These are phyloP conservation scores for Montifringilla adamsi DNA, from an alignment of 2,113 vertebrate genomes.

Conservation along the genomic window DNA sequence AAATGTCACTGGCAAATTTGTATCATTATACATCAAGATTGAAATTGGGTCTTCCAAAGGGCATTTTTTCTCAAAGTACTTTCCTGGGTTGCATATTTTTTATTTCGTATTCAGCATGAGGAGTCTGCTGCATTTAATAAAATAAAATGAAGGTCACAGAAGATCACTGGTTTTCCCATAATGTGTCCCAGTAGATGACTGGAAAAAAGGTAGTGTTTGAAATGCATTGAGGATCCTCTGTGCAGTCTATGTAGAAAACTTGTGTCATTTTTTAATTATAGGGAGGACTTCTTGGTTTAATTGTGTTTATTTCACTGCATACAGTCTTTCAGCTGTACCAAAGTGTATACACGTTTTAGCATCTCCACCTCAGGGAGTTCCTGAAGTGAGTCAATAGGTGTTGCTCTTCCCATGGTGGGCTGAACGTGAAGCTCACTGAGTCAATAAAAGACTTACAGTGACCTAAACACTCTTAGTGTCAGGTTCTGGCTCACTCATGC, in stretches of 20 bases:
- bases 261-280: constrained; percentile 22
- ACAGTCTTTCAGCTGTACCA: not conserved
- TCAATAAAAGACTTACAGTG: not conserved
- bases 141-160: constrained; percentile 67
- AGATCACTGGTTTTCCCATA: constrained; percentile 30
- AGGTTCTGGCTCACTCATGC: not conserved
- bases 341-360: not conserved
- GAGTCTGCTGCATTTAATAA: constrained; percentile 72
- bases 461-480: not conserved
- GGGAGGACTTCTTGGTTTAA: not conserved
- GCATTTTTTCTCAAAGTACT: constrained; percentile 60
- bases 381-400: constrained; percentile 7
- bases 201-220: constrained; percentile 62
- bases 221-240: constrained; percentile 27
- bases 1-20: constrained; percentile 25
- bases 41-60: constrained; percentile 39
- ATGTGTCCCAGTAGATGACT: constrained; percentile 38
- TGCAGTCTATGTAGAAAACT: not conserved
- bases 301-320: not conserved
- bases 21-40: constrained; percentile 10
- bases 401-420: not conserved
- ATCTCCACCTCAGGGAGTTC: not conserved
- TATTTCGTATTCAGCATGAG: constrained; percentile 62
- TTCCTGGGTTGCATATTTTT: constrained; percentile 61
- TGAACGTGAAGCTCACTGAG: not conserved